phyloP scores from a whole-genome alignment of 1,140 invertebrate species.

The Cylas formicarius region DNA sequence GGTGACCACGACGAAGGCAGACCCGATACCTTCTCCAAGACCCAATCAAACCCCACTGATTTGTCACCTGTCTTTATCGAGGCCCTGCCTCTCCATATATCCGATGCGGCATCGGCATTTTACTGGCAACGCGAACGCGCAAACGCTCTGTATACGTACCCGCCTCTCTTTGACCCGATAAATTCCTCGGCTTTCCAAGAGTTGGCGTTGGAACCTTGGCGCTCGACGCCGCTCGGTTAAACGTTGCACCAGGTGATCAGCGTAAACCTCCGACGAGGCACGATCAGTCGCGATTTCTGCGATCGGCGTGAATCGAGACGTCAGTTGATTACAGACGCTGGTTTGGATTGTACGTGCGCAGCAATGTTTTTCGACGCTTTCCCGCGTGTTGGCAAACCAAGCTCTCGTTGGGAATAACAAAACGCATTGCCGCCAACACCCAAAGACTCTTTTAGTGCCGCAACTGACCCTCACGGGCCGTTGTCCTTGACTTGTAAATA shows the following conservation, averaged over 20 bases:
- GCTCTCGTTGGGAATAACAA: no score
- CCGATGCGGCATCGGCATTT: constrained; percentile 23
- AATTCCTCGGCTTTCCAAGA: constrained; percentile 28
- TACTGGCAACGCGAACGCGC: constrained; percentile 36
- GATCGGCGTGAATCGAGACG: constrained; percentile 3
- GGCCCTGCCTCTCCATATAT: constrained; percentile 33
- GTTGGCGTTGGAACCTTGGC: constrained; percentile 21
- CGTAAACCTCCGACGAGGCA: constrained; percentile 17
- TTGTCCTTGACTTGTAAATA: no score
- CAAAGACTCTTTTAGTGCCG: no score
- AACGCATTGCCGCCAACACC: no score
- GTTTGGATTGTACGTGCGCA: constrained; percentile 9
- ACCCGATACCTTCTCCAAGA: constrained; percentile 27
- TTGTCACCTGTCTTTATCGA: constrained; percentile 37
- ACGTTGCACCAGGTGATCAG: constrained; percentile 24
- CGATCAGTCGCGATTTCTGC: constrained; percentile 17
- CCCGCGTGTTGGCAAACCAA: constrained; percentile 5
- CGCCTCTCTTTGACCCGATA: constrained; percentile 31
- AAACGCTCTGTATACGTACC: constrained; percentile 28
- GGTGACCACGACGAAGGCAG: constrained; percentile 31
- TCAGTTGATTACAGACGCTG: constrained; percentile 18
- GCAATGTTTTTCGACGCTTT: constrained; percentile 7
- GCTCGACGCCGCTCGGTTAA: constrained; percentile 24
- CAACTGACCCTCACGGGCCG: no score
- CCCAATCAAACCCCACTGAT: constrained; percentile 38